Conservation (phyloP, 1,140 invertebrate species). For the Macrotrachela quadricornifera region DNA sequence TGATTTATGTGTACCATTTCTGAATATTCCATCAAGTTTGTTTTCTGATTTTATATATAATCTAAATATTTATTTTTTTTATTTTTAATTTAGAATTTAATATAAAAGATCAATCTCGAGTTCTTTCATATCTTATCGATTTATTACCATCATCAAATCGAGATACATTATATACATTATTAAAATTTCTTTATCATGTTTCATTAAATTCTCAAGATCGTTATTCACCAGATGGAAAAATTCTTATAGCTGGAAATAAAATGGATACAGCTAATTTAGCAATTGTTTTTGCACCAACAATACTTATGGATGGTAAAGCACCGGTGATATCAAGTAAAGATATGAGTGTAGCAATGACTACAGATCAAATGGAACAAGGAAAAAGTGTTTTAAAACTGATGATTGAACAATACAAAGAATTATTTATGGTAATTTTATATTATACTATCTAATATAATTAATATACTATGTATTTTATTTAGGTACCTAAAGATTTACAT, state of each 20-base stretch:
- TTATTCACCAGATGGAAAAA: slow-evolving; percentile 28
- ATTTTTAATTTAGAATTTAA: background rate
- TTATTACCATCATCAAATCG: slow-evolving; percentile 59
- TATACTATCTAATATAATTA: no score
- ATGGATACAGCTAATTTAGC: slow-evolving; percentile 77
- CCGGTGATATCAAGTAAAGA: slow-evolving; percentile 13
- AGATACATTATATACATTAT: slow-evolving; percentile 58
- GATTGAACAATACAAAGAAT: no score
- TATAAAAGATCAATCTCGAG: slow-evolving; percentile 52
- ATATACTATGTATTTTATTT: no score
- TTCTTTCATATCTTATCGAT: slow-evolving; percentile 56
- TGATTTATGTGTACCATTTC: slow-evolving; percentile 41
- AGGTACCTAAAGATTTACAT: no score
- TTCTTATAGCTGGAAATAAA: slow-evolving; percentile 54
- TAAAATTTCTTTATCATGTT: slow-evolving; percentile 56
- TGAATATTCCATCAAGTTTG: slow-evolving; percentile 41
- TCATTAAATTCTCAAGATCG: slow-evolving; percentile 48
- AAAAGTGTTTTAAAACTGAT: no score
- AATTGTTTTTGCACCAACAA: slow-evolving; percentile 75
- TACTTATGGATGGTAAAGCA: slow-evolving; percentile 45
- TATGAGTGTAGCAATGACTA: no score
- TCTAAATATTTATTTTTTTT: no score
- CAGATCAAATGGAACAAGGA: no score
- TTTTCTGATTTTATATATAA: no score
- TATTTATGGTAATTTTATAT: no score